Percentiles rank a stretch among this genome's conserved stretches.
These are phyloP conservation scores for Mythimna lalbum DNA, from an alignment of 2,888 invertebrate genomes.

Conservation along the genomic window DNA sequence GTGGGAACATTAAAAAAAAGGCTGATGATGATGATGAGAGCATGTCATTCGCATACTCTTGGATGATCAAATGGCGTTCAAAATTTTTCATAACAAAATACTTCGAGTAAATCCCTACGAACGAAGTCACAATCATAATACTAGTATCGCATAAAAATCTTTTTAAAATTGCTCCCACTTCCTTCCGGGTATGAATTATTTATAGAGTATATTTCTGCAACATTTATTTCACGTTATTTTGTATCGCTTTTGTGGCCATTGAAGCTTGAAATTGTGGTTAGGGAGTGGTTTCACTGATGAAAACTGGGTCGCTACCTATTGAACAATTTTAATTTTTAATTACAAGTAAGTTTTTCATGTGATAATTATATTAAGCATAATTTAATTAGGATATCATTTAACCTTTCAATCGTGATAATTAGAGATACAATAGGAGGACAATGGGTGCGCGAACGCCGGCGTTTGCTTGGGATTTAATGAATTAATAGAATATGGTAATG, in stretches of 20 bases:
- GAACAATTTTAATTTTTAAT: conserved; percentile 1
- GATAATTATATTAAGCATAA: neutral
- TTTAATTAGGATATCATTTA: neutral
- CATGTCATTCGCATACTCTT: no score
- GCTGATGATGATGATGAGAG: no score
- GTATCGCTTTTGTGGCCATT: conserved; percentile 39
- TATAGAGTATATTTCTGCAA: conserved; percentile 54
- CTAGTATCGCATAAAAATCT: conserved; percentile 26
- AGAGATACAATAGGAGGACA: no score
- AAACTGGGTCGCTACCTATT: conserved; percentile 8
- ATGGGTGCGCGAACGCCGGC: no score
- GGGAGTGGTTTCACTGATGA: conserved; percentile 3
- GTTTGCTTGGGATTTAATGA: no score
- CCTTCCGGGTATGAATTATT: conserved; percentile 54
- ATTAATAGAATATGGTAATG: no score
- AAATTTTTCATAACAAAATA: neutral
- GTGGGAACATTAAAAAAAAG: no score
- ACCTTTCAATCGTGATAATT: no score
- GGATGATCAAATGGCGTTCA: no score
- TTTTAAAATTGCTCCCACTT: conserved; percentile 43
- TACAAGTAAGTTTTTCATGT: neutral
- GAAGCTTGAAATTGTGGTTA: conserved; percentile 23
- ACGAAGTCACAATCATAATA: neutral
- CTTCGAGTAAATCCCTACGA: neutral
- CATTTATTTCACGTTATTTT: conserved; percentile 47